Percentiles rank a stretch among this genome's conserved stretches.
These are phyloP conservation scores for Drosophila buzzatii DNA, from an alignment of 2,888 invertebrate genomes.

Conservation along the genomic window DNA sequence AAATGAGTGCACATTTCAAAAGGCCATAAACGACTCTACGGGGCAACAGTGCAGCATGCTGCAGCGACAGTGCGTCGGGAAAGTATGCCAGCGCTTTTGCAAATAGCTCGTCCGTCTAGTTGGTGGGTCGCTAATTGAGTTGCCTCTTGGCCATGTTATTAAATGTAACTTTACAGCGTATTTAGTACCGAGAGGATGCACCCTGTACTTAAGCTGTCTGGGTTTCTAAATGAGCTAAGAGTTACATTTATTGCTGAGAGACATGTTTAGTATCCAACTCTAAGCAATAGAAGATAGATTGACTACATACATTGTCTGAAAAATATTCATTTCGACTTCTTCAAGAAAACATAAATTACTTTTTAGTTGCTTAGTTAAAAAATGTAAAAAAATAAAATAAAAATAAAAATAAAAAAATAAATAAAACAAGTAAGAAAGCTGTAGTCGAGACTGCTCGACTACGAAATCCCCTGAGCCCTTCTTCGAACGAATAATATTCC, in stretches of 20 bases:
- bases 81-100: constrained; percentile 63
- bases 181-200: background rate
- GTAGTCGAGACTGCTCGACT: no score
- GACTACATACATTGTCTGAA: background rate
- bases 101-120: background rate
- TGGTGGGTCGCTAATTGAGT: constrained; percentile 5
- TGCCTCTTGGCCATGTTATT: background rate
- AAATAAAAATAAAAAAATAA: no score
- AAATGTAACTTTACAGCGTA: background rate
- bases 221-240: background rate
- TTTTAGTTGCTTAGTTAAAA: no score
- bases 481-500: no score
- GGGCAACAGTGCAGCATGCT: constrained; percentile 4
- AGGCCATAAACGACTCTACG: constrained; percentile 4
- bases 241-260: background rate
- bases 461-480: no score
- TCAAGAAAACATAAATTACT: no score
- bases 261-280: background rate
- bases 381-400: no score
- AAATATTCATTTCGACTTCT: background rate
- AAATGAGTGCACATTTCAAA: constrained; percentile 57
- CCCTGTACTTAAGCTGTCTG: background rate
- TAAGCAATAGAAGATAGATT: background rate
- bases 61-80: constrained; percentile 52
- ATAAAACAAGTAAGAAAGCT: no score